Evolutionary conservation across 2,113 vertebrate species (phyloP).

Genomic region (Picathartes gymnocephalus): DNA sequence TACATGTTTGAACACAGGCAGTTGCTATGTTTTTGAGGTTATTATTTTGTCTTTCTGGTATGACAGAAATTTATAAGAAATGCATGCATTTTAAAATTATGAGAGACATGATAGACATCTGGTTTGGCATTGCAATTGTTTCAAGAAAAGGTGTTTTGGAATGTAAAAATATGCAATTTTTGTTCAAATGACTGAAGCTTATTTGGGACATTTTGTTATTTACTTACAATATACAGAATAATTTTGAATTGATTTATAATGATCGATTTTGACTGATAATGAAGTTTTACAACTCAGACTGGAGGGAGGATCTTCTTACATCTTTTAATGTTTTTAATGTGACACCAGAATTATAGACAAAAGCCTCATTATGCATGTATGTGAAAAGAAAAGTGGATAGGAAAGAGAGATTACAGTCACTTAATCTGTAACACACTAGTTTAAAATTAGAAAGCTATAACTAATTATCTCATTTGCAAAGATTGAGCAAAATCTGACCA

Average conservation of each 20-base stretch:
- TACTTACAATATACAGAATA: not conserved
- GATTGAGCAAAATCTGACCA: slow-evolving; percentile 53
- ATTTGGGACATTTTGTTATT: not conserved
- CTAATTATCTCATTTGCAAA: slow-evolving; percentile 70
- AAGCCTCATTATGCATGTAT: slow-evolving; percentile 11
- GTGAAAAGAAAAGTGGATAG: slow-evolving; percentile 50
- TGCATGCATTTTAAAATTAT: not conserved
- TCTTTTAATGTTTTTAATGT: slow-evolving; percentile 22
- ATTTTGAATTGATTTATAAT: not conserved
- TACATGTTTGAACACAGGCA: not conserved
- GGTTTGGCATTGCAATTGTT: not conserved
- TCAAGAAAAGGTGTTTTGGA: not conserved
- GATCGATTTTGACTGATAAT: not conserved
- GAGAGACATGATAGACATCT: not conserved
- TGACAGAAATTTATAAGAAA: slow-evolving; percentile 9
- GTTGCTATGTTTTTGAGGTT: not conserved
- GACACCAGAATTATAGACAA: slow-evolving; percentile 47
- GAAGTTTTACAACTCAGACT: not conserved
- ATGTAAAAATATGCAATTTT: not conserved
- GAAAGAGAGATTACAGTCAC: slow-evolving; percentile 41
- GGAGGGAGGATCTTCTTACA: not conserved
- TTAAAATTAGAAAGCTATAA: slow-evolving; percentile 60
- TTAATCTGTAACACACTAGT: slow-evolving; percentile 60
- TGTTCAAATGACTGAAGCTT: slow-evolving; percentile 21
- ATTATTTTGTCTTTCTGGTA: slow-evolving; percentile 1